Evolutionary conservation across 2,113 vertebrate genomes (phyloP), one percentile per base, ranked within the genome.

Genomic region (Tetrao urogallus): DNA sequence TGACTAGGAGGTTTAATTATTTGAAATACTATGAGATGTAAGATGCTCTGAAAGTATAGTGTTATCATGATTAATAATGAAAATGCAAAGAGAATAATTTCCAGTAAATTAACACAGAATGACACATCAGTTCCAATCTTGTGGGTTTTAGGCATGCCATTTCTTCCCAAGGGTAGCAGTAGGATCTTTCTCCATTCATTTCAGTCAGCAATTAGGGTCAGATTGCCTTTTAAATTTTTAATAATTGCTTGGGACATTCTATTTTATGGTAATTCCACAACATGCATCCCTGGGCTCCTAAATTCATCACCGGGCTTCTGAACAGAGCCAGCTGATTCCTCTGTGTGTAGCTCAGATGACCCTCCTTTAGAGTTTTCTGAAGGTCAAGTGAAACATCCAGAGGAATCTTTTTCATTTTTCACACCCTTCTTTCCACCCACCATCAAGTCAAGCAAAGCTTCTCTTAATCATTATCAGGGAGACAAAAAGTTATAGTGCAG

Each of bases 391-490:
- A 95, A 95, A 89, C 60, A 43, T 81, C 78, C 24, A 40, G 43
- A 60, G 64, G 50, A 83, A 42, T n/a, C 9, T 28, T 89, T 66
- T 73, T 82, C 74, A 89, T 93, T 94, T 96, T 95, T 86, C 89
- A 93, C 81, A 58, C 82, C 91, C 36, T 83, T 85, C 73, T 50
- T 90, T 91, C 89, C 85, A 92, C 91, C 88, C 85, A 89, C 91
- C 91, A 93, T 95, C 94, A 97, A 96, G 97, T 93, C 95, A 95
- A 93, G 80, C 60, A 75, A 36, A 91, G 91, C 88, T 96, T 96
- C 93, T 93, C 95, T 97, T 98, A 97, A 98, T 98, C 96, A 96
- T 96, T 95, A 94, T 97, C 90, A 95, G 95, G 73, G 80, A 97
- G 83, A 98, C 94, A 97, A 96, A 97, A 98, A 97, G 94, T 93